These are phyloP conservation scores for Caenorhabditis latens DNA, from an alignment of 1,140 invertebrate genomes.

Conservation along the genomic window DNA sequence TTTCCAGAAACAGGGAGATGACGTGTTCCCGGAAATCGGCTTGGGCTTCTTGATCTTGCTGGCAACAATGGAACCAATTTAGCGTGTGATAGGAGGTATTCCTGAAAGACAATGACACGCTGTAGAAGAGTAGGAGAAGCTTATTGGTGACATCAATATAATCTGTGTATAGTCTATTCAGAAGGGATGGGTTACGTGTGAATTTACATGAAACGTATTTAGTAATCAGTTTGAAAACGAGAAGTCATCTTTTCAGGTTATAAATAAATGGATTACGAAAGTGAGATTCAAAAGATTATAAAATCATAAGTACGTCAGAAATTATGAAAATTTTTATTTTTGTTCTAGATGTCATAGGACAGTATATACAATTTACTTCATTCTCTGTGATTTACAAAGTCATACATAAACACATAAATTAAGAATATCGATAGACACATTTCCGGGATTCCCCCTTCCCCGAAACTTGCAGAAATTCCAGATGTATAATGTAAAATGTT, in stretches of 20 bases:
- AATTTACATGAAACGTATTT: neutral
- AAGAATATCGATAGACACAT: no score
- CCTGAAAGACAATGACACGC: neutral
- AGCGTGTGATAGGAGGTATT: conserved; percentile 27
- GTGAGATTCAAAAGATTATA: neutral
- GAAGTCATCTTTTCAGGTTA: no score
- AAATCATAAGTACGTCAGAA: neutral
- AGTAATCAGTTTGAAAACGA: neutral
- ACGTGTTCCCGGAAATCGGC: conserved; percentile 24
- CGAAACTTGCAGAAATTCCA: no score
- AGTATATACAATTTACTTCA: no score
- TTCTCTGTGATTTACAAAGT: no score
- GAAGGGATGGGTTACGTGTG: no score
- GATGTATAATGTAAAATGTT: neutral
- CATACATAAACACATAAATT: no score
- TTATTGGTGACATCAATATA: neutral
- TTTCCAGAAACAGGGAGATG: neutral
- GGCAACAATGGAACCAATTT: conserved; percentile 8
- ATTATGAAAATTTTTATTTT: neutral
- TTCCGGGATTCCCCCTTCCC: no score
- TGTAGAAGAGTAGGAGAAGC: neutral
- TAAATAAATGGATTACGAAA: neutral
- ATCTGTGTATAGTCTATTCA: neutral
- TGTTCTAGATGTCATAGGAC: no score
- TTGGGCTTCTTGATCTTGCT: conserved; percentile 13